A percentile compares a stretch with the other conserved stretches of the same genome.
Conservation (phyloP, 1,140 invertebrate species). For the Drusus annulatus region DNA sequence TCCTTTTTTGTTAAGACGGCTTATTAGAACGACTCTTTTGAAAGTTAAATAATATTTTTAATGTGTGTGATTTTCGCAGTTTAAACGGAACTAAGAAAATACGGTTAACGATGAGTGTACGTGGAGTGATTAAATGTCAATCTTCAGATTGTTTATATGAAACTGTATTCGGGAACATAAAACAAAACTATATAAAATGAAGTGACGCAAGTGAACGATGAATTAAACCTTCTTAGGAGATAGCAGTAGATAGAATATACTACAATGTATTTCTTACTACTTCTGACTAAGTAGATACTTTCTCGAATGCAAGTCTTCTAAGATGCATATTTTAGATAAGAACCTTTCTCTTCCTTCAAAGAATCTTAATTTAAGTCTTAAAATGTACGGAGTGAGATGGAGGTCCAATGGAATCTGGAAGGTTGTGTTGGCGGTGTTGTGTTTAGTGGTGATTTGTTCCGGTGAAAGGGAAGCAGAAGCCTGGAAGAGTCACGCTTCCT, state of each 20-base stretch:
- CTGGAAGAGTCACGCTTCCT: constrained; percentile 41
- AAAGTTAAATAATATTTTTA: no score
- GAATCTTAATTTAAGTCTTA: background rate
- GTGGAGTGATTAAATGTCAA: no score
- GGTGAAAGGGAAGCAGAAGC: constrained; percentile 48
- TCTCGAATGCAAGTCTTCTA: background rate
- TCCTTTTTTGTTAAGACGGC: no score
- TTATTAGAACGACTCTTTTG: no score
- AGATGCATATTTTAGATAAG: no score
- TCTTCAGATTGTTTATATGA: no score
- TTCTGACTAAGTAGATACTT: background rate
- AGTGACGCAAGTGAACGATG: background rate
- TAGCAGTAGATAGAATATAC: constrained; percentile 13
- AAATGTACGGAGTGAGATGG: background rate
- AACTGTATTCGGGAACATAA: no score
- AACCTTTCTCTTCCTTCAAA: background rate
- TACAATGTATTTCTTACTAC: background rate
- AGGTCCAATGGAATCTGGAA: background rate
- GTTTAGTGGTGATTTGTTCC: background rate
- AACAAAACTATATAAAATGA: no score
- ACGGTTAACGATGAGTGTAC: no score
- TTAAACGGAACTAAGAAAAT: no score
- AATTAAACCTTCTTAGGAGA: constrained; percentile 2
- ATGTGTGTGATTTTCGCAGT: no score
- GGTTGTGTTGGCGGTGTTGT: background rate